Evolutionary conservation across 2,797 vertebrate species (phyloP).

Genomic region (Salmo trutta): DNA sequence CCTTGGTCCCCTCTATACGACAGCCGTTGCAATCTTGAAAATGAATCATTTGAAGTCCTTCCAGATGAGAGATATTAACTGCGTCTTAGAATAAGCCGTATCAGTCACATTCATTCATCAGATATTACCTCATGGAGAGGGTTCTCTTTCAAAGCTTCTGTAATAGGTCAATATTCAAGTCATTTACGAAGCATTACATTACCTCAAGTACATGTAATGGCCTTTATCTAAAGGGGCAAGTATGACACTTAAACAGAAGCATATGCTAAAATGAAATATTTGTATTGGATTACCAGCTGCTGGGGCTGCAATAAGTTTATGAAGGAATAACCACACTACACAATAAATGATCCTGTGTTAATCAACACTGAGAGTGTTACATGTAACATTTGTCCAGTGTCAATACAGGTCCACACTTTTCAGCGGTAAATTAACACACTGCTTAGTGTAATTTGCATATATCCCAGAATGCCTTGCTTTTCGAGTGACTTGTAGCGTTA

Average conservation of each 20-base stretch:
- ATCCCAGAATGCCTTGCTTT: no score
- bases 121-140: no score
- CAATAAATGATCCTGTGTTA: no score
- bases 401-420: no score
- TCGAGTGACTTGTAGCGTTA: no score
- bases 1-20: no score
- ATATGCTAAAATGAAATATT: slow-evolving; percentile 32
- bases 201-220: slow-evolving; percentile 29
- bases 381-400: no score
- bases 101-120: slow-evolving; percentile 45
- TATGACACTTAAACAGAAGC: slow-evolving; percentile 34
- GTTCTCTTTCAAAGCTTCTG: slow-evolving; percentile 27
- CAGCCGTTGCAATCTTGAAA: no score
- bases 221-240: slow-evolving; percentile 38
- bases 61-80: slow-evolving; percentile 24
- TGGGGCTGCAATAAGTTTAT: slow-evolving; percentile 24
- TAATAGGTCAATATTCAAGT: slow-evolving; percentile 24
- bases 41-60: slow-evolving; percentile 14
- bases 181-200: slow-evolving; percentile 39
- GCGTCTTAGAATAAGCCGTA: slow-evolving; percentile 18
- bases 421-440: no score
- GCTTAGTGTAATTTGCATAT: no score
- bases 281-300: slow-evolving; percentile 43
- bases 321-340: slow-evolving; percentile 32
- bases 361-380: no score